Base-by-base conservation (phyloP, 1,140 invertebrate species). In the Ips nitidus region DNA sequence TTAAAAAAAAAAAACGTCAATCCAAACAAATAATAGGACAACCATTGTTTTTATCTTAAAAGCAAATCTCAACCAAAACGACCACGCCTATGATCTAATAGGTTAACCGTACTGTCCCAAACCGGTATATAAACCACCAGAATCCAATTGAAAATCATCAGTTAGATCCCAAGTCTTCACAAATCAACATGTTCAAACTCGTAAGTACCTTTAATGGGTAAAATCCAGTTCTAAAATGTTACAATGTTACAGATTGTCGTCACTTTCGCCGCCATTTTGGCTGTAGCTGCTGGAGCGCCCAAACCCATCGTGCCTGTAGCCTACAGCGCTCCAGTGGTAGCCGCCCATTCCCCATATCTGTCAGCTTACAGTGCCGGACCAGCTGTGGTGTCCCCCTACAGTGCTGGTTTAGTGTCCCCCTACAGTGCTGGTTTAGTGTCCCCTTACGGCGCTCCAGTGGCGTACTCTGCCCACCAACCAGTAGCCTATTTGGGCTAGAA, bases 221-320 rank as follows among this genome's bases (percentile, higher is more conserved):
- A 22, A 22, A 22, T 22, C 22, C 22, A 22, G 45, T n/a, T 47
- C n/a, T 47, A 47, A 47, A 47, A 47, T 47, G 45, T 1, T 52
- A 5, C 22, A 22, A 22, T 59, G 22, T 59, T 59, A 7, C n/a
- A 59, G 57, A 4, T 59, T 6, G 40, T n/a, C 39, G 57, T 40
- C 41, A n/a, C 41, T n/a, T 59, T 59, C 41, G 57, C 57, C 57
- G n/a, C 41, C 41, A 2, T 59, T 36, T 41, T 59, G 57, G 57
- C 57, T 22, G 57, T 59, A 59, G 57, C 57, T 41, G 42, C 37
- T 37, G 57, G 8, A 22, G 41, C 57, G 4, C 2, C 59, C 41
- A 62, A 62, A 8, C 59, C 59, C 5, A n/a, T 4, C 36, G 57
- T 40, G 1, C 39, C 41, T n/a, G 40, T 43, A 41, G 57, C 57